phyloP scores from a whole-genome alignment of 1,140 invertebrate genomes.

The Drosophila seguyi region DNA sequence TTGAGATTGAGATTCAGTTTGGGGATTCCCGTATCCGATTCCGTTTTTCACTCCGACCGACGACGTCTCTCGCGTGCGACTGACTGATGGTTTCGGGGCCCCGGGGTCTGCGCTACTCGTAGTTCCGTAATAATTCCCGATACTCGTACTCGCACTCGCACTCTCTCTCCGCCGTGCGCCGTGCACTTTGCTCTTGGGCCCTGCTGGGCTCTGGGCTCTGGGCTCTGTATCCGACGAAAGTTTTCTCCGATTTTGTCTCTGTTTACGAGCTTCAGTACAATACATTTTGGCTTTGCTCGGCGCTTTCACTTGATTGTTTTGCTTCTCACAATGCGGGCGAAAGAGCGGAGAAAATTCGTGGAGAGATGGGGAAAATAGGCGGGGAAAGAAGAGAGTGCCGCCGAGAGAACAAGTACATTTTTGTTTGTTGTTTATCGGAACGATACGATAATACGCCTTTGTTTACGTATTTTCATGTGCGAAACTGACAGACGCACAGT shows the following conservation, averaged over 20 bases:
- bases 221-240: slow-evolving; percentile 60
- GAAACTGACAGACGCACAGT: slow-evolving; percentile 49
- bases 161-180: slow-evolving; percentile 63
- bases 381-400: slow-evolving; percentile 20
- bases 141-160: slow-evolving; percentile 12
- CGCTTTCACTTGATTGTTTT: slow-evolving; percentile 82
- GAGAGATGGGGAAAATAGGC: slow-evolving; percentile 2
- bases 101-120: slow-evolving; percentile 50
- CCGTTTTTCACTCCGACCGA: slow-evolving; percentile 41
- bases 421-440: slow-evolving; percentile 78
- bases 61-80: slow-evolving; percentile 45
- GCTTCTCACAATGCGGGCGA: slow-evolving; percentile 66
- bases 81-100: slow-evolving; percentile 48
- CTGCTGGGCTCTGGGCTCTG: slow-evolving; percentile 21
- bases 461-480: slow-evolving; percentile 78
- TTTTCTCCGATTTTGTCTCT: slow-evolving; percentile 49
- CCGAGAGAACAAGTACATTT: slow-evolving; percentile 50
- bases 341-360: slow-evolving; percentile 47
- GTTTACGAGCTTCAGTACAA: slow-evolving; percentile 49
- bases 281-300: slow-evolving; percentile 54
- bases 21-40: slow-evolving; percentile 36
- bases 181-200: slow-evolving; percentile 80
- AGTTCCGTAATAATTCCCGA: slow-evolving; percentile 75
- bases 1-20: slow-evolving; percentile 3
- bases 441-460: slow-evolving; percentile 68